Evolutionary conservation across 2,797 vertebrate species (phyloP), one percentile per base, ranked within the genome.

Genomic region (Catharus ustulatus): DNA sequence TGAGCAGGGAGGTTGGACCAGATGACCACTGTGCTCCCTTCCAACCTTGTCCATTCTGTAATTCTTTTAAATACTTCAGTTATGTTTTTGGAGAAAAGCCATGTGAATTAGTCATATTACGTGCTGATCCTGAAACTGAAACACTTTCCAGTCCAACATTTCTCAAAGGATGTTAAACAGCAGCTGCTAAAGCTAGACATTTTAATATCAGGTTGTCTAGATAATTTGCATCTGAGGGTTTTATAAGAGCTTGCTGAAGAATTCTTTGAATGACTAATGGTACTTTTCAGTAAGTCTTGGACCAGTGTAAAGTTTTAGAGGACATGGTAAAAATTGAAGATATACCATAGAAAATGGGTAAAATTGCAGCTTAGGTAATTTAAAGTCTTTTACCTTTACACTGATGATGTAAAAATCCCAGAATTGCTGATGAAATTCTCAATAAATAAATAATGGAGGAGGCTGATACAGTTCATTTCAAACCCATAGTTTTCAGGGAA

Each of bases 101-200:
- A 54, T 0, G 0, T 79, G 40, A 91, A 71, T 89, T 89, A 87
- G 63, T 87, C 63, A 49, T 45, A 46, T 85, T 76, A 54, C 52
- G 46, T 79, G 62, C 43, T 81, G 86, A 89, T 82, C 45, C 32
- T 85, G 75, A 87, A 90, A 69, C 18, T 0, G 7, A 92, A 89
- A 91, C 52, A 49, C 40, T 82, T 91, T 63, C 48, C 52, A 87
- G 21, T 69, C 21, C 52, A 87, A 36, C 29, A 62, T 92, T 92
- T 89, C 87, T 90, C 63, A 38, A 64, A 95, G 49, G 52, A 74
- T 58, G 81, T 82, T 89, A 82, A 95, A 79, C 48, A 92, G 89
- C 74, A 95, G 86, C 71, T 92, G 73, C 61, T 85, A 76, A 85
- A 87, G 9, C 48, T 63, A 71, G 89, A 74, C 32, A 49, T 91